A percentile compares a stretch with the other conserved stretches of the same genome.
Evolutionary conservation across 2,888 invertebrate species (phyloP).

Genomic region (Creontiades dilutus): DNA sequence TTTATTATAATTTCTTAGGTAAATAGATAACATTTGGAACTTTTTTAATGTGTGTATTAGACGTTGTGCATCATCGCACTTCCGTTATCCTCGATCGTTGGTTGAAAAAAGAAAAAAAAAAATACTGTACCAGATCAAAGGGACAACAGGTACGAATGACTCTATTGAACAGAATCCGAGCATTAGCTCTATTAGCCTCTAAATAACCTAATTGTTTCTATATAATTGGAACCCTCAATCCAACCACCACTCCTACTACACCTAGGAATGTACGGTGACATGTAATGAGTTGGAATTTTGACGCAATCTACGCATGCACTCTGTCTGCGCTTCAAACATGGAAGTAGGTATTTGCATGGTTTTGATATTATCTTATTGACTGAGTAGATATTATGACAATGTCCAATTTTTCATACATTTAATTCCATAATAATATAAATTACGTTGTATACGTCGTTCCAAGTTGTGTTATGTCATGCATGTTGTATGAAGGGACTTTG

Average conservation of each 20-base stretch:
- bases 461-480: neutral
- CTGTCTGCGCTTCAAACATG: conserved; percentile 73
- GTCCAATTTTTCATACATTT: neutral
- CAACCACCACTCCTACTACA: conserved; percentile 38
- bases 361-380: conserved; percentile 33
- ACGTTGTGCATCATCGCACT: no score
- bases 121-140: no score
- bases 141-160: conserved; percentile 45
- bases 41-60: no score
- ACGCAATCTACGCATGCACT: conserved; percentile 73
- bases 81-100: no score
- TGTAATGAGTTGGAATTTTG: conserved; percentile 66
- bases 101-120: no score
- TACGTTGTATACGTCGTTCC: neutral
- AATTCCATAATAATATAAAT: neutral
- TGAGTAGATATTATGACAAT: conserved; percentile 13
- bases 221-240: conserved; percentile 24
- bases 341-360: conserved; percentile 74
- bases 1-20: no score
- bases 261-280: conserved; percentile 47
- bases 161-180: conserved; percentile 23
- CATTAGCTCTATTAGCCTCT: neutral
- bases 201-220: neutral
- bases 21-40: no score
- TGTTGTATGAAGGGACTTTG: neutral